A percentile compares a stretch with the other conserved stretches of the same genome.
Evolutionary conservation across 2,113 vertebrate genomes (phyloP).

Genomic region (Phaethon lepturus): DNA sequence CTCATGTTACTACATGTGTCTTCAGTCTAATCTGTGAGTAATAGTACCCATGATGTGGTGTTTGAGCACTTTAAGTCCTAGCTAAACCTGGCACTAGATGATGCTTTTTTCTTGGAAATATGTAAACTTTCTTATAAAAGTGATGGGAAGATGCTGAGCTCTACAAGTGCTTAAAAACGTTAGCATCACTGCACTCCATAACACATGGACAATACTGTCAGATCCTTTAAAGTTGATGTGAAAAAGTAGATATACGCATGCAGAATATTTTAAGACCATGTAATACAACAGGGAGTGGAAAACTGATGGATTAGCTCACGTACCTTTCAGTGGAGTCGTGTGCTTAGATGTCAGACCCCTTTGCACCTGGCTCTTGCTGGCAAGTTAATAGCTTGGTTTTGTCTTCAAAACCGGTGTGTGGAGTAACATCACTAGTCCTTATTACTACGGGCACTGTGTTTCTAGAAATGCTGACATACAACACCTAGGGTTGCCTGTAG

Average conservation of each 20-base stretch:
- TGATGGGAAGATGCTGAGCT: neutral
- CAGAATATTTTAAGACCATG: neutral
- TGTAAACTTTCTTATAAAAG: neutral
- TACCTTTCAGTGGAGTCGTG: neutral
- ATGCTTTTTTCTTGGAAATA: neutral
- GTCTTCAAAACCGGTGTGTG: neutral
- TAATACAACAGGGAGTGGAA: neutral
- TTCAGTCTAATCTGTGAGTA: neutral
- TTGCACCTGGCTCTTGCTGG: neutral
- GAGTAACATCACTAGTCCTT: neutral
- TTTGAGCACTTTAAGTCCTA: neutral
- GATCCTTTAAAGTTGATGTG: neutral
- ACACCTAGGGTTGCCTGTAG: neutral
- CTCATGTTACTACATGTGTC: fast-evolving
- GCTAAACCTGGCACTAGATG: neutral
- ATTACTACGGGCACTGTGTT: fast-evolving
- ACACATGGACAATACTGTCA: fast-evolving
- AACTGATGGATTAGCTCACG: fast-evolving
- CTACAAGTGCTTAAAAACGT: neutral
- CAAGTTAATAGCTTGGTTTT: neutral
- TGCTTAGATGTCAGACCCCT: neutral
- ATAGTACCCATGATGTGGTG: fast-evolving
- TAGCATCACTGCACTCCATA: neutral
- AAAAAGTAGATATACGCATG: neutral
- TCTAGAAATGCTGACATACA: neutral